A percentile compares a stretch with the other conserved stretches of the same genome.
phyloP scores from a whole-genome alignment of 1,140 invertebrate genomes.

The Heliconius nattereri region DNA sequence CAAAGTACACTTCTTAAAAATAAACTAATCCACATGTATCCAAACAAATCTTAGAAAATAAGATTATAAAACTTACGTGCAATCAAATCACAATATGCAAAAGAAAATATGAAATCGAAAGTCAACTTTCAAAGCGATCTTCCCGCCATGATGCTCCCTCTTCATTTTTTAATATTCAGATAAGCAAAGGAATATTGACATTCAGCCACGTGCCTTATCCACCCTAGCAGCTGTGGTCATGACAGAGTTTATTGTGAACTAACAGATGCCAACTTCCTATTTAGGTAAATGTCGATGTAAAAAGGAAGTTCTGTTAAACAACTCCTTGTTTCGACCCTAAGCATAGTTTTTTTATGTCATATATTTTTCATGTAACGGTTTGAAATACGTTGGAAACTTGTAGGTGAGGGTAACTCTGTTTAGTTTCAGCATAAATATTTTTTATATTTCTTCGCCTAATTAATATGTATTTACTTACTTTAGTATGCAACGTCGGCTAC shows the following conservation, averaged over 20 bases:
- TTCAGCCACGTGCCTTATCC: constrained; percentile 58
- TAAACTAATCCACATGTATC: too few relatives aligned
- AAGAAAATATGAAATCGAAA: background rate
- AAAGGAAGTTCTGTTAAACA: constrained; percentile 31
- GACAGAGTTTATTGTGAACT: constrained; percentile 52
- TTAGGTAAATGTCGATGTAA: constrained; percentile 45
- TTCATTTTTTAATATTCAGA: constrained; percentile 48
- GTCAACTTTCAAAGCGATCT: constrained; percentile 21
- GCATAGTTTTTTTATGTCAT: background rate
- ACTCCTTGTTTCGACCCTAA: constrained; percentile 20
- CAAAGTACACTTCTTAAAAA: too few relatives aligned
- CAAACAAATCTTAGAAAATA: background rate
- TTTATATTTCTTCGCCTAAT: background rate
- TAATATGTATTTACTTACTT: too few relatives aligned
- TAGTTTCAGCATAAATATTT: background rate
- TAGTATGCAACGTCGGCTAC: too few relatives aligned
- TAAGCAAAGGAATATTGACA: constrained; percentile 54
- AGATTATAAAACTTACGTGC: background rate
- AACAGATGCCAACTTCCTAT: constrained; percentile 63
- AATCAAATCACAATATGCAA: background rate
- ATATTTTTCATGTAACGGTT: constrained; percentile 6
- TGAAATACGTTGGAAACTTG: background rate
- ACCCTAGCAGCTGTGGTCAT: constrained; percentile 53
- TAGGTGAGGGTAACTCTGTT: background rate
- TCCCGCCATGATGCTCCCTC: constrained; percentile 21